Evolutionary conservation across 2,113 vertebrate genomes (phyloP), one percentile per base, ranked within the genome.

Genomic region (Chauna torquata): DNA sequence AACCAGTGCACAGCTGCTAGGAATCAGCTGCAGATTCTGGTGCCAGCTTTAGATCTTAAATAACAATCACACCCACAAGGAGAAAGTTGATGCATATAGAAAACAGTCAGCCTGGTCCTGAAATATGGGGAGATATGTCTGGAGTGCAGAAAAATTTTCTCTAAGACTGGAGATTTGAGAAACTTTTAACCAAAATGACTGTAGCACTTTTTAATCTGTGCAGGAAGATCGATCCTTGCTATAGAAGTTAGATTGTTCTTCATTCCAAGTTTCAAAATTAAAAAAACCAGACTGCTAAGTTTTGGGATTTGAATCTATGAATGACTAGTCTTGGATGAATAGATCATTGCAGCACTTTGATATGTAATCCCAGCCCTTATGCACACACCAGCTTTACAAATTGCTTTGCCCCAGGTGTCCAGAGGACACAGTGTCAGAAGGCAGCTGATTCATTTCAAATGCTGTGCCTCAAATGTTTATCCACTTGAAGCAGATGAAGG

Each of bases 361-460:
- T 22, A 19, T 4, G 0, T 12, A 9, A n/a, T 62, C 50, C 30
- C 32, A 7, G 25, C 22, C 6, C 6, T 16, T 25, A 5, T 3
- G 9, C 45, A 6, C 18, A 9, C 24, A 9, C 18, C 34, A 47
- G 30, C 68, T 79, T 30, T 30, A 19, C 36, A 52, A 14, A 49
- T 9, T 30, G 36, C 78, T 36, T 30, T 34, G 19, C 38, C 22
- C 3, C 28, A 45, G 24, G 14, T 24, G 57, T 50, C 38, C 16
- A 4, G 34, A 38, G 32, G n/a, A 19, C 7, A 66, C 25, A 47
- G 2, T 61, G 59, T 62, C 32, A 20, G 49, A 24, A 82, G 49
- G 78, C 44, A 70, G 83, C 68, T 54, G 49, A 11, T 30, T 18
- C 25, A 5, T 65, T 38, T 52, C 1, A 4, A 52, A 16, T 68